Base-by-base conservation (phyloP, 2,888 invertebrate species). In the Slavum lentiscoides region DNA sequence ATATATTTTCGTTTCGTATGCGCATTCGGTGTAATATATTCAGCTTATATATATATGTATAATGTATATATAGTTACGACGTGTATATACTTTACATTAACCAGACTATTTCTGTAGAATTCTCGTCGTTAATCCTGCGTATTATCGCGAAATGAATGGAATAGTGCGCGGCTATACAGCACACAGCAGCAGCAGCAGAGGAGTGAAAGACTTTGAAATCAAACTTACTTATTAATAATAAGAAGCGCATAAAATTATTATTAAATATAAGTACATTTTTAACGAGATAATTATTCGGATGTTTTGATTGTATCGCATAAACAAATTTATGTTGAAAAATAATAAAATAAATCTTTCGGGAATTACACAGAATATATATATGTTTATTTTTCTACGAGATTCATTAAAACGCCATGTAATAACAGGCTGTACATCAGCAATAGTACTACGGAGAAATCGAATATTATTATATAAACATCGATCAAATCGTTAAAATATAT, bases 91-190 rank as follows among this genome's bases (percentile, higher is more conserved):
- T 77, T 77, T 70, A 69, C 61, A 39, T 62, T 62, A 61, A 62
- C 37, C 69, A 62, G 62, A 69, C 69, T 62, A 30, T 17, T 70
- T 77, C 70, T 62, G 61, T 19, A 55, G 55, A 53, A 37, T 77
- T 77, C 77, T 70, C 62, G 30, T 43, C 43, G 53, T 77, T 77
- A 77, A 70, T 77, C 77, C 77, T 17, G 62, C 30, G 30, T 77
- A 77, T 75, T 72, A 72, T 74, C 66, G 55, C 66, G 55, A 74
- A 74, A 66, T 64, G 66, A 66, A 69, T 77, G 70, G 37, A 69
- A 69, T 30, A 30, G 4, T 30, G 4, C 30, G 70, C 39, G 77
- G 70, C 62, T 74, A 7, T 30, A 30, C 30, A 30, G 58, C 58
- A 58, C 19, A 13, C 30, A 8, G 62, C 43, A 7, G 7, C 43